phyloP scores from a whole-genome alignment of 2,888 invertebrate species.

The Yponomeuta evonymella region DNA sequence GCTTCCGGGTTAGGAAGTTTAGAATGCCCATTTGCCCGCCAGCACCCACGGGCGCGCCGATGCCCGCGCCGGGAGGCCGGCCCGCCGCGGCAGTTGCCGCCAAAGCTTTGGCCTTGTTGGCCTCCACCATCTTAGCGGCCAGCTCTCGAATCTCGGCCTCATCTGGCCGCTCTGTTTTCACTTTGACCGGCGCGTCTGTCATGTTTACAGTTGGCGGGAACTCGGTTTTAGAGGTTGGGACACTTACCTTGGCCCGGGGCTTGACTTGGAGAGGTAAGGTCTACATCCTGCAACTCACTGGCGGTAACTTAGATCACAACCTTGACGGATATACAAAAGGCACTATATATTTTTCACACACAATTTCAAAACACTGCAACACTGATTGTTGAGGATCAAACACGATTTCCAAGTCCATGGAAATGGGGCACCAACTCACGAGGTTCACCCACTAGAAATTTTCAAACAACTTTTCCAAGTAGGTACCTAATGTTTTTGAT shows the following conservation, averaged over 20 bases:
- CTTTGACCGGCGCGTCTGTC: slow-evolving; percentile 63
- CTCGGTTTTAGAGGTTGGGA: not conserved
- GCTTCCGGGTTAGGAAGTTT: slow-evolving; percentile 76
- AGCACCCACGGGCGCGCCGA: slow-evolving; percentile 49
- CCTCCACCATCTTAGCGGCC: slow-evolving; percentile 91
- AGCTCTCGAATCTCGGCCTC: slow-evolving; percentile 91
- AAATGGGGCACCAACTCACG: slow-evolving; percentile 6
- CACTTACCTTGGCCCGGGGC: not conserved
- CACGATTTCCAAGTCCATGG: not conserved
- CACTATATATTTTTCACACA: not conserved
- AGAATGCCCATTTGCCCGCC: slow-evolving; percentile 77
- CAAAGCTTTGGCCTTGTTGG: slow-evolving; percentile 81
- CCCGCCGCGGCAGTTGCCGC: slow-evolving; percentile 67
- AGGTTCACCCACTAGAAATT: slow-evolving; percentile 14
- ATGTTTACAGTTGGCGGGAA: slow-evolving; percentile 32
- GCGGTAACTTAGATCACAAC: slow-evolving; percentile 42
- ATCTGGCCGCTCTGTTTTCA: slow-evolving; percentile 86
- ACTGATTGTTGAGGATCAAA: not conserved
- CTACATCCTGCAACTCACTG: slow-evolving; percentile 54
- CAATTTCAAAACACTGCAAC: slow-evolving; percentile 3
- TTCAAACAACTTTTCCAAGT: slow-evolving; percentile 43
- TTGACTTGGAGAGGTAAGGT: slow-evolving; percentile 23
- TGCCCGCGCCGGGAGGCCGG: slow-evolving; percentile 59
- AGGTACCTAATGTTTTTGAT: slow-evolving; percentile 29
- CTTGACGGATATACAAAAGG: slow-evolving; percentile 26